Evolutionary conservation across 1,140 invertebrate species (phyloP).

Genomic region (Drosophila carrolli): DNA sequence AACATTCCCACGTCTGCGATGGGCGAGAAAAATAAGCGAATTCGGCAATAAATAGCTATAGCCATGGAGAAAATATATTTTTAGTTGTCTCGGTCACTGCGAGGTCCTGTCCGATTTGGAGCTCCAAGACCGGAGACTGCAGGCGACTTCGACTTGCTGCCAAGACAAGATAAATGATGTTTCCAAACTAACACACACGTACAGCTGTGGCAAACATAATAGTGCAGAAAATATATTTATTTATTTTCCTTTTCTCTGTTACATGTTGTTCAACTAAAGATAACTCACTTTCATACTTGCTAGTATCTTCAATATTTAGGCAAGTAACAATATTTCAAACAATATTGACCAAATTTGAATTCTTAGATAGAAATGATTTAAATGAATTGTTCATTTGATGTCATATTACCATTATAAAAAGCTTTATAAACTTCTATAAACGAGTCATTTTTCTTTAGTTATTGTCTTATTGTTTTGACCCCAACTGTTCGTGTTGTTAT

Average conservation of each 20-base stretch:
- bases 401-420: too few species aligned
- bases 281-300: too few species aligned
- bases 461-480: not conserved
- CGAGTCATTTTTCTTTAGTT: too few species aligned
- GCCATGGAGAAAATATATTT: slow-evolving; percentile 50
- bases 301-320: too few species aligned
- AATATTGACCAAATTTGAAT: too few species aligned
- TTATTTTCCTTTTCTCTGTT: too few species aligned
- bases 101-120: slow-evolving; percentile 36
- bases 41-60: slow-evolving; percentile 69
- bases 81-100: slow-evolving; percentile 43
- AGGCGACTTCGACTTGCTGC: slow-evolving; percentile 38
- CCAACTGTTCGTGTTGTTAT: slow-evolving; percentile 29
- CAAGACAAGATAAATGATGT: slow-evolving; percentile 76
- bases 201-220: not conserved
- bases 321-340: too few species aligned
- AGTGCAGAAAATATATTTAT: not conserved
- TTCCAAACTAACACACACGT: slow-evolving; percentile 51
- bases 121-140: slow-evolving; percentile 27
- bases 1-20: slow-evolving; percentile 24
- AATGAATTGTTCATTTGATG: too few species aligned
- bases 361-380: too few species aligned
- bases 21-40: slow-evolving; percentile 30
- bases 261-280: too few species aligned
- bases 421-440: too few species aligned